Percentiles rank a stretch among this genome's conserved stretches.
Conservation (phyloP, 2,888 invertebrate genomes). For the Entomobrya multifasciata region DNA sequence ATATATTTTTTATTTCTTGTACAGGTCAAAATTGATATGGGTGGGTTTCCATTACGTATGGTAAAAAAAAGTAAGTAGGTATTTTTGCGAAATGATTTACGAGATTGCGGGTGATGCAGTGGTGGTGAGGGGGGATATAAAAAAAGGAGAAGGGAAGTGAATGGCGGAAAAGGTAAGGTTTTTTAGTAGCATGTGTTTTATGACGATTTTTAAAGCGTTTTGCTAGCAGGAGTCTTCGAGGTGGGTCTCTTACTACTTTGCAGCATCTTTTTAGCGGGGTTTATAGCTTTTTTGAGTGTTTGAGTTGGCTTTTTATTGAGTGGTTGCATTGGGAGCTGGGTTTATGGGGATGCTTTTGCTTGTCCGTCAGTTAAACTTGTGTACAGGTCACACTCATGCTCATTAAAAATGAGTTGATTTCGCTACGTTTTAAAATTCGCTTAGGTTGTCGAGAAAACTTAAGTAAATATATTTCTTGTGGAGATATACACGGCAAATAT, state of each 20-base stretch:
- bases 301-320: neutral
- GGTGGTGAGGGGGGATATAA: neutral
- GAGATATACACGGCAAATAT: too few species aligned
- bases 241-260: too few species aligned
- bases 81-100: slow-evolving; percentile 62
- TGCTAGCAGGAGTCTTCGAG: slow-evolving; percentile 37
- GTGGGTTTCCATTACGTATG: neutral
- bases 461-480: neutral
- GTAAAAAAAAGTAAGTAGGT: too few species aligned
- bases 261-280: too few species aligned
- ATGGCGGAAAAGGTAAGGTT: slow-evolving; percentile 6
- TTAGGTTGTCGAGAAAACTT: too few species aligned
- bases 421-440: too few species aligned
- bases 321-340: neutral
- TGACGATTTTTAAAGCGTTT: slow-evolving; percentile 29
- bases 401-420: too few species aligned
- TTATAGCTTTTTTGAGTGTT: too few species aligned
- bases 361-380: too few species aligned
- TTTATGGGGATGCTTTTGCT: neutral
- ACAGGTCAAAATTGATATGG: slow-evolving; percentile 16
- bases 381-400: too few species aligned
- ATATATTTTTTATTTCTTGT: too few species aligned
- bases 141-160: slow-evolving; percentile 2
- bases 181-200: slow-evolving; percentile 54
- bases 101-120: slow-evolving; percentile 44